These are phyloP conservation scores for Drosophila histrio DNA, from an alignment of 2,888 invertebrate genomes.

Conservation along the genomic window DNA sequence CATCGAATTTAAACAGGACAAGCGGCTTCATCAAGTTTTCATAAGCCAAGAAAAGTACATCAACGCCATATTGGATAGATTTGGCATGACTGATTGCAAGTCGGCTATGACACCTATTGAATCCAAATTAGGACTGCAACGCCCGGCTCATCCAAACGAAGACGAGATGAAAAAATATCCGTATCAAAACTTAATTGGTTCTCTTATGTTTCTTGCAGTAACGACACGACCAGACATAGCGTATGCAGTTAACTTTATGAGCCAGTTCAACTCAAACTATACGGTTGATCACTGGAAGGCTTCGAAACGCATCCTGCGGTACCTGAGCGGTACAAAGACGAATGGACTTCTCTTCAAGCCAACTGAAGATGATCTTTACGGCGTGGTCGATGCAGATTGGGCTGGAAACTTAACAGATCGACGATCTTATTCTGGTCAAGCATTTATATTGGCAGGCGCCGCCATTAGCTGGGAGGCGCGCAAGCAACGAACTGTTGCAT, in stretches of 20 bases:
- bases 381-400: not conserved
- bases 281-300: not conserved
- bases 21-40: not conserved
- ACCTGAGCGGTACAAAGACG: not conserved
- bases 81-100: conserved; percentile 5
- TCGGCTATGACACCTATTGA: conserved; percentile 1
- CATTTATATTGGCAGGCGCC: not conserved
- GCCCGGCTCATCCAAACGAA: too few species aligned
- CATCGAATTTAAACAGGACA: not conserved
- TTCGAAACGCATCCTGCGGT: not conserved
- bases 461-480: not conserved
- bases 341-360: not conserved
- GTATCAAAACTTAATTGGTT: too few species aligned
- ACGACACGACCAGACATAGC: too few species aligned
- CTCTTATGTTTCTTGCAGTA: too few species aligned
- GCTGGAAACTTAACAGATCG: not conserved
- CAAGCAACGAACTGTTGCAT: not conserved
- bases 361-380: not conserved
- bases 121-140: not conserved
- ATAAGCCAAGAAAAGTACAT: not conserved
- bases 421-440: not conserved
- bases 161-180: too few species aligned
- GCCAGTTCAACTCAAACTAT: not conserved
- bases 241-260: too few species aligned
- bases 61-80: not conserved